A percentile compares a stretch with the other conserved stretches of the same genome.
These are phyloP conservation scores for Pomatorhinus ruficollis DNA, from an alignment of 2,113 vertebrate species.

Conservation along the genomic window DNA sequence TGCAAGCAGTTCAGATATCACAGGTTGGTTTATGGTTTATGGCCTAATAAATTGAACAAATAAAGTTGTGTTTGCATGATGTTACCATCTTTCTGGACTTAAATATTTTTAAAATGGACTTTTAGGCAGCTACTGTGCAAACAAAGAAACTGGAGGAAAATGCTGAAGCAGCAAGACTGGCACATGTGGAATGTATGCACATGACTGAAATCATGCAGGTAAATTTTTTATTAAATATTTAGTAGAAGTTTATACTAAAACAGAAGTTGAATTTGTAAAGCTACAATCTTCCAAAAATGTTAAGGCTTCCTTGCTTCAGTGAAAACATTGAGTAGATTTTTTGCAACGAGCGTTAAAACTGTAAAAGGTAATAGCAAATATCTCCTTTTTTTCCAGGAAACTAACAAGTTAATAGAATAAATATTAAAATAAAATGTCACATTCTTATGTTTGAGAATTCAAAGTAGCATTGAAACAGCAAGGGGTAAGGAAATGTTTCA, in stretches of 20 bases:
- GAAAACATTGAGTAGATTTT: background rate
- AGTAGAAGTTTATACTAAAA: background rate
- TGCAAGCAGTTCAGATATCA: background rate
- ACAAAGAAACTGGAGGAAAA: conserved; percentile 78
- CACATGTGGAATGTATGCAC: conserved; percentile 1
- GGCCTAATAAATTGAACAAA: background rate
- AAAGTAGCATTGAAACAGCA: background rate
- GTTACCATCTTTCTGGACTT: background rate
- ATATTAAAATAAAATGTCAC: background rate
- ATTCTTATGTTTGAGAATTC: background rate
- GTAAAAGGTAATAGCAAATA: background rate
- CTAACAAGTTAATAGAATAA: background rate
- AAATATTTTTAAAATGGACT: background rate
- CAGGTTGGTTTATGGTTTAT: background rate
- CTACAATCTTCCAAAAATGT: background rate
- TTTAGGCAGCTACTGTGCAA: conserved; percentile 75
- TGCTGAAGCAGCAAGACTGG: conserved; percentile 78
- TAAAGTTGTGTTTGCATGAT: background rate
- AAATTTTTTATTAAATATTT: background rate
- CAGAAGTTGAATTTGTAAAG: background rate
- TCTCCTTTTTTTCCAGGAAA: background rate
- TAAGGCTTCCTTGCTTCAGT: background rate
- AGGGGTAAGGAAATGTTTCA: background rate
- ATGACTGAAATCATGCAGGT: conserved; percentile 84
- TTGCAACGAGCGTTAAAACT: background rate